Evolutionary conservation across 2,797 vertebrate species (phyloP), one percentile per base, ranked within the genome.

Genomic region (Cottoperca gobio): DNA sequence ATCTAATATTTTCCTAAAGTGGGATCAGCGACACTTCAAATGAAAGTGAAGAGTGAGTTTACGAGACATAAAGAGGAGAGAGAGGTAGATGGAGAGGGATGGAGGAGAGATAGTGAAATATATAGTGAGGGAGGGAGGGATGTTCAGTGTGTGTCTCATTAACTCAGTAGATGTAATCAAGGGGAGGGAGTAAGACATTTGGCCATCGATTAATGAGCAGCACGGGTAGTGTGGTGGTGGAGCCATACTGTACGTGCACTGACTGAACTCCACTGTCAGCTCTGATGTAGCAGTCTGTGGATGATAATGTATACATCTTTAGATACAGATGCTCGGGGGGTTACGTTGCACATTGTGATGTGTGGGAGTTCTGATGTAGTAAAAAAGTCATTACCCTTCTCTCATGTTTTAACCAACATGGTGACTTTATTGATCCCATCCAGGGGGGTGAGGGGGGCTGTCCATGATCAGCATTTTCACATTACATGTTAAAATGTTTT

Each of bases 141-240:
- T 76, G 83, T 88, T 85, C 66, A 23, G 53, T 75, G 78, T 76
- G 78, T 81, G 85, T 81, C 71, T 91, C 88, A 89, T 91, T 90
- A 86, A 86, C 78, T 88, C 79, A 16, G 58, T 67, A 83, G 86
- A 90, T 90, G 85, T 85, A 84, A 90, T 88, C 83, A 82, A 78
- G 70, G 74, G 73, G 77, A 86, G 79, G 64, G 81, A 81, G 80
- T 24, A 69, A 79, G 75, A 84, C 69, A 73, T 88, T 85, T 77
- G 73, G 70, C 85, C 80, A 70, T 67, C 42, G 53, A 85, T 76
- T 83, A 88, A 90, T 83, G 83, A 91, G 74, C 70, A 69, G 73
- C 59, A 69, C 14, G 42, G 61, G 35, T 52, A 49, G 28, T 39
- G 63, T 60, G 54, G 28, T 69, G 39, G 17, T 69, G 59, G 26